Conservation (phyloP, 2,113 vertebrate species). For the Nothocercus nigrocapillus region DNA sequence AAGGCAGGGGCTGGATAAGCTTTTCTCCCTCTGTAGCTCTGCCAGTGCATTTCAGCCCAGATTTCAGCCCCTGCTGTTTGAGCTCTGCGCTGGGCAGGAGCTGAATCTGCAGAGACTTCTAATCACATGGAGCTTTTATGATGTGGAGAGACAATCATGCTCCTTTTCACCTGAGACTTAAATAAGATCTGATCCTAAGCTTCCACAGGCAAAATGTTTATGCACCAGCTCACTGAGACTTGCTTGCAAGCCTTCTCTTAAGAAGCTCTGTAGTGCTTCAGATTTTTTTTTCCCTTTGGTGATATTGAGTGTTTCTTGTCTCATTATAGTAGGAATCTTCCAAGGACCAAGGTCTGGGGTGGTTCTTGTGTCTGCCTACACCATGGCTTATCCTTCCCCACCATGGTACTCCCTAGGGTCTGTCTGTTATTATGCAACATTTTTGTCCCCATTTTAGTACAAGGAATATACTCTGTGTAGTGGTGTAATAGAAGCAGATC, state of each 20-base stretch:
- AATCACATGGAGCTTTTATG: neutral
- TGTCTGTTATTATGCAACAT: neutral
- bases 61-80: conserved; percentile 44
- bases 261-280: neutral
- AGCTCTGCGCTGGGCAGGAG: conserved; percentile 21
- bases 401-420: neutral
- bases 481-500: neutral
- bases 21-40: neutral
- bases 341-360: neutral
- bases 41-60: neutral
- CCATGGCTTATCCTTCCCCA: neutral
- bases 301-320: neutral
- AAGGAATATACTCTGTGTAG: neutral
- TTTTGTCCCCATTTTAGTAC: neutral
- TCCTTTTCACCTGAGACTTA: conserved; percentile 30
- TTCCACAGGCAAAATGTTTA: conserved; percentile 27
- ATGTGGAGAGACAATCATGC: neutral
- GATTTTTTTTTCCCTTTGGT: neutral
- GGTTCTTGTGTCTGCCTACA: neutral
- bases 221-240: neutral
- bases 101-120: conserved; percentile 38
- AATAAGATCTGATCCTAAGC: neutral
- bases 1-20: neutral
- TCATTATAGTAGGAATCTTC: neutral
- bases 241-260: neutral